phyloP scores from a whole-genome alignment of 2,797 vertebrate species.

The Muscicapa comitata region DNA sequence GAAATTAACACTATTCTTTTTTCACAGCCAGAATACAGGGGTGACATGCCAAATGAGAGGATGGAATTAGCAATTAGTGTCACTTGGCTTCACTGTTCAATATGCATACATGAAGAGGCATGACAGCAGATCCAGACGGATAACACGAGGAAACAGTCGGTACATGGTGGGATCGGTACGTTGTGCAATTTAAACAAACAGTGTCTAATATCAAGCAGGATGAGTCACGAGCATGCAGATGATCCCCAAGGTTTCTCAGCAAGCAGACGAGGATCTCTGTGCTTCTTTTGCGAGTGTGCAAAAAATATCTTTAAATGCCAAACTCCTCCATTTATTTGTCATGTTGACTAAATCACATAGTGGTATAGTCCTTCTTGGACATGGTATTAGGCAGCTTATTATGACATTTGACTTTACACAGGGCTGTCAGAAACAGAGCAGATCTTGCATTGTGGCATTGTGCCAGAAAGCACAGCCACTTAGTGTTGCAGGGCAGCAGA shows the following conservation, averaged over 20 bases:
- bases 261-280: neutral
- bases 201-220: neutral
- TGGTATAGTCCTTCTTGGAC: neutral
- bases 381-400: neutral
- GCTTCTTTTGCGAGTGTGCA: neutral
- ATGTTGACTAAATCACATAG: neutral
- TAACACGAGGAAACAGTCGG: neutral
- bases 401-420: neutral
- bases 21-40: neutral
- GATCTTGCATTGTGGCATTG: neutral
- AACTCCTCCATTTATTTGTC: neutral
- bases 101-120: neutral
- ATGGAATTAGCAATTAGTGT: neutral
- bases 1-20: neutral
- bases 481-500: neutral
- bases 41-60: neutral
- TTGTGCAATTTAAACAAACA: slow-evolving; percentile 53
- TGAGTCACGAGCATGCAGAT: neutral
- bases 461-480: neutral
- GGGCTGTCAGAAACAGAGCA: neutral
- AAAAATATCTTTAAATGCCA: neutral
- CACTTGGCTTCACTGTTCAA: neutral
- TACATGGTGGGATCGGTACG: neutral
- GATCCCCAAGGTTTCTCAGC: neutral
- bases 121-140: slow-evolving; percentile 37